Percentiles rank a stretch among this genome's conserved stretches.
phyloP scores from a whole-genome alignment of 2,888 invertebrate species.

The Sylvicola cinctus region DNA sequence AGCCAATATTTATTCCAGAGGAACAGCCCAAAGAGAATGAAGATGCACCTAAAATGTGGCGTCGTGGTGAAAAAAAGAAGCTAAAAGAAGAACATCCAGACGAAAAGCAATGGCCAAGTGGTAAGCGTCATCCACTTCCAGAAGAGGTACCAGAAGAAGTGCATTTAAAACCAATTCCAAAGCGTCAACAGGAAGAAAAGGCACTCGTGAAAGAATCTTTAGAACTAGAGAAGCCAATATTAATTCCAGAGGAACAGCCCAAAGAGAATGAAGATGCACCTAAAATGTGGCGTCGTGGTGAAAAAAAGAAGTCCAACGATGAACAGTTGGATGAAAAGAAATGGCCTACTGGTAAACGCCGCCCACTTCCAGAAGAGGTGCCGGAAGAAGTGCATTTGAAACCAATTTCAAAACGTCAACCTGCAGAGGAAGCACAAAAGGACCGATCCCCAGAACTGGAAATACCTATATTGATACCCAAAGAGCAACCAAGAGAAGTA shows the following conservation, averaged over 20 bases:
- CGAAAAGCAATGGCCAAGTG: slow-evolving; percentile 18
- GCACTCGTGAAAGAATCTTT: slow-evolving; percentile 4
- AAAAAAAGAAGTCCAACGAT: slow-evolving; percentile 9
- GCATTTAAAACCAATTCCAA: slow-evolving; percentile 4
- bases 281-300: slow-evolving; percentile 8
- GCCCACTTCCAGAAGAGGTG: slow-evolving; percentile 19
- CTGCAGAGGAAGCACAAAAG: slow-evolving; percentile 11
- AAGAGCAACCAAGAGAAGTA: slow-evolving; percentile 4
- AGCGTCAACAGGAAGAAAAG: slow-evolving; percentile 4
- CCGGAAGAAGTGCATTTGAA: slow-evolving; percentile 30
- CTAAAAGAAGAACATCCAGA: slow-evolving; percentile 15
- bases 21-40: slow-evolving; percentile 7
- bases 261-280: slow-evolving; percentile 7
- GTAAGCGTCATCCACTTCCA: slow-evolving; percentile 19
- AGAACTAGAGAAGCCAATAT: neutral
- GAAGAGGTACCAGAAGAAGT: slow-evolving; percentile 16
- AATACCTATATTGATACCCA: no score
- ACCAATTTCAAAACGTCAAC: slow-evolving; percentile 25
- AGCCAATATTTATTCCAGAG: slow-evolving; percentile 10
- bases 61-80: no score
- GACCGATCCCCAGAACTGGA: slow-evolving; percentile 6
- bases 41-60: slow-evolving; percentile 8
- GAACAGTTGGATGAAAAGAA: slow-evolving; percentile 14
- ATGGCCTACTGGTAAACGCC: slow-evolving; percentile 19
- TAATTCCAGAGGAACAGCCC: slow-evolving; percentile 10